Conservation (phyloP, 1,140 invertebrate species). For the Cryptotermes secundus region DNA sequence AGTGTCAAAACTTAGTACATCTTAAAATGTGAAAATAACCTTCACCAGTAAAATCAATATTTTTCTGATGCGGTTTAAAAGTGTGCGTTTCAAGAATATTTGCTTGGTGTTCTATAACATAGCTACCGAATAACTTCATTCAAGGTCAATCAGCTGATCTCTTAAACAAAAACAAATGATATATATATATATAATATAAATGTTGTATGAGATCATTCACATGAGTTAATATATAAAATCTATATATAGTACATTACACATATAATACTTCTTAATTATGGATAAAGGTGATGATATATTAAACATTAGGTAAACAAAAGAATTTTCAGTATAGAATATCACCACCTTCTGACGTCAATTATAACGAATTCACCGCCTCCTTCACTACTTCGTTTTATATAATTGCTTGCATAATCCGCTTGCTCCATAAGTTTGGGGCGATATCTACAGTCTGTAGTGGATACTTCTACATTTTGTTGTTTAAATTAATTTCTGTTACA, state of each 20-base stretch:
- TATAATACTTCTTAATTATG: neutral
- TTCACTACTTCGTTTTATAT: neutral
- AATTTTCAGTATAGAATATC: neutral
- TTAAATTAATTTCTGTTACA: neutral
- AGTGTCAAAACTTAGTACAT: neutral
- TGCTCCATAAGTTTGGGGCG: neutral
- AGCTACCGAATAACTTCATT: neutral
- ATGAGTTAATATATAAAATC: neutral
- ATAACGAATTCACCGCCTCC: neutral
- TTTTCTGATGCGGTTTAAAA: neutral
- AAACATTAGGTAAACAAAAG: conserved; percentile 12
- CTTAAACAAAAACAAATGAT: neutral
- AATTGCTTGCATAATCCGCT: neutral
- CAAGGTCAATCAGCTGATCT: conserved; percentile 2
- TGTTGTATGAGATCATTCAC: neutral
- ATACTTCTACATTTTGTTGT: neutral
- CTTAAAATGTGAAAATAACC: neutral
- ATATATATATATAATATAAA: neutral
- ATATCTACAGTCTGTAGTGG: neutral
- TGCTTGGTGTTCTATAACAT: neutral
- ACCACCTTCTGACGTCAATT: neutral
- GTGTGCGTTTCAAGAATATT: neutral
- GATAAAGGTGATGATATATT: neutral
- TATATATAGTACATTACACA: neutral
- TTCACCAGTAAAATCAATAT: neutral